Evolutionary conservation across 2,113 vertebrate genomes (phyloP).

Genomic region (Urocolius indicus): DNA sequence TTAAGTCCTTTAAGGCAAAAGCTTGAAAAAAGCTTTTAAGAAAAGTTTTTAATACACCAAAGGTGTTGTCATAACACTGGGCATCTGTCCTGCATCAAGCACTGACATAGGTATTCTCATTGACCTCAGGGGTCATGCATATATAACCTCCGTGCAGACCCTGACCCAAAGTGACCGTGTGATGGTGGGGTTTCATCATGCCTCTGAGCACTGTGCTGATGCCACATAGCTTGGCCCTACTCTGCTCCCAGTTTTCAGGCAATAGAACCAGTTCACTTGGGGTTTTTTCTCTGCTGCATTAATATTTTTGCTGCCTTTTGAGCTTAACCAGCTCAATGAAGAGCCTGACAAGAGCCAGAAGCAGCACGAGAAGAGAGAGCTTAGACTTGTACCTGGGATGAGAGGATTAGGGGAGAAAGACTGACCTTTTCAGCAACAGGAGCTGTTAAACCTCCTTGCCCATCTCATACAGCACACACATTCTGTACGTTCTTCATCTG

Average conservation of each 20-base stretch:
- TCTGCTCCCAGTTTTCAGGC: not conserved
- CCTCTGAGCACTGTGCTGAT: rapidly evolving
- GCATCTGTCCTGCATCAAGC: not conserved
- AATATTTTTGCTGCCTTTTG: not conserved
- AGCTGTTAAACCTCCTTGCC: not conserved
- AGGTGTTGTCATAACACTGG: not conserved
- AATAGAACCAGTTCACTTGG: not conserved
- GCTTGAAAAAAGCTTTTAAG: not conserved
- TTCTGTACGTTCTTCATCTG: not conserved
- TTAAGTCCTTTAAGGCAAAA: not conserved
- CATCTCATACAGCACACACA: not conserved
- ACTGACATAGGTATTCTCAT: not conserved
- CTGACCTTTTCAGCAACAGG: not conserved
- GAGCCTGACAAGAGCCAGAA: not conserved
- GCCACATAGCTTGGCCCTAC: rapidly evolving
- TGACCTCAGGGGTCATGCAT: not conserved
- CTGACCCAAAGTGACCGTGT: not conserved
- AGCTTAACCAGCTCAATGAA: not conserved
- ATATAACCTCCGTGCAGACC: not conserved
- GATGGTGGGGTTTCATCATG: not conserved
- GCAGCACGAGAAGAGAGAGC: not conserved
- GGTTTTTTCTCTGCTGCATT: not conserved
- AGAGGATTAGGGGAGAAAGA: not conserved
- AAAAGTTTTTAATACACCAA: not conserved
- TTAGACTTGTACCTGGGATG: not conserved